phyloP scores from a whole-genome alignment of 2,113 vertebrate species.

The Mungos mungo region DNA sequence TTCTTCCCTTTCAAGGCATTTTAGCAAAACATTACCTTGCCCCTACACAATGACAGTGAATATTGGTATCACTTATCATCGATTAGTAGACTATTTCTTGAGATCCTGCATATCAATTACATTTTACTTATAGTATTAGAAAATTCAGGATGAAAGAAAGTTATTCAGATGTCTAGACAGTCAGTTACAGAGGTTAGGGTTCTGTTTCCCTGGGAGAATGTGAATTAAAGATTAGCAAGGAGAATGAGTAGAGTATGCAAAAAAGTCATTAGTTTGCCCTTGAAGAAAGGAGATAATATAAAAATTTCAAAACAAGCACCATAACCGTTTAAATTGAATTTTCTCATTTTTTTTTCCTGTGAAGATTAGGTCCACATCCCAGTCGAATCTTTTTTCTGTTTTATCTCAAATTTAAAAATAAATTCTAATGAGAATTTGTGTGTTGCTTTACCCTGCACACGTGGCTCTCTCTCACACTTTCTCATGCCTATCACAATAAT shows the following conservation, averaged over 20 bases:
- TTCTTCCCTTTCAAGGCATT: slow-evolving; percentile 35
- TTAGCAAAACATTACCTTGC: background rate
- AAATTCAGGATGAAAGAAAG: slow-evolving; percentile 56
- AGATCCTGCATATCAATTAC: slow-evolving; percentile 41
- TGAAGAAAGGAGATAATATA: background rate
- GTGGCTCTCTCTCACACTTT: background rate
- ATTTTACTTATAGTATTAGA: slow-evolving; percentile 46
- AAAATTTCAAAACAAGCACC: background rate
- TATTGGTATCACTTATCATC: slow-evolving; percentile 37
- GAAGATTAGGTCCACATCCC: background rate
- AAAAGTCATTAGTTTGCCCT: slow-evolving; percentile 33
- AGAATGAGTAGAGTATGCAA: background rate
- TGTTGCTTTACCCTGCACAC: background rate
- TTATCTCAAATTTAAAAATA: background rate
- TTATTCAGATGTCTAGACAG: slow-evolving; percentile 58
- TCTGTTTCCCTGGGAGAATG: slow-evolving; percentile 20
- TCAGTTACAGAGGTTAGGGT: slow-evolving; percentile 47
- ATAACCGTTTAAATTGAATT: background rate
- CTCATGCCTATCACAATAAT: background rate
- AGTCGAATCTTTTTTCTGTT: background rate
- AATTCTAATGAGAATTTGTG: background rate
- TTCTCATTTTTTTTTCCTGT: background rate
- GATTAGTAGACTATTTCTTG: slow-evolving; percentile 31
- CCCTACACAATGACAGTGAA: background rate
- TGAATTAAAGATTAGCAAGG: slow-evolving; percentile 39